Percentiles rank a stretch among this genome's conserved stretches.
phyloP scores from a whole-genome alignment of 1,140 invertebrate genomes.

The Heliconius hermathena region DNA sequence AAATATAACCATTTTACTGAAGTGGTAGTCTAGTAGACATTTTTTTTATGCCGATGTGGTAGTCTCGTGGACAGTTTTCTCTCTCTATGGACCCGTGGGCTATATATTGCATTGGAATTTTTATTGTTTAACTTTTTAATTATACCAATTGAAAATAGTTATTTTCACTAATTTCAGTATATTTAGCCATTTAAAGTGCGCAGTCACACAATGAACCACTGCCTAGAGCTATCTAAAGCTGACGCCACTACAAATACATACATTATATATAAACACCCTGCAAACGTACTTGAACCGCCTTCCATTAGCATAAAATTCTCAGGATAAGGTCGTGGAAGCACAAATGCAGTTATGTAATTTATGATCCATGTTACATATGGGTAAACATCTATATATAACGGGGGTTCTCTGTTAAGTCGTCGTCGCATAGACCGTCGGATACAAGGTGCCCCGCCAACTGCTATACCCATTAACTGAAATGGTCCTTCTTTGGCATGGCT shows the following conservation, averaged over 20 bases:
- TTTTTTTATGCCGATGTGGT: too few species aligned
- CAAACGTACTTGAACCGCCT: conserved; percentile 52
- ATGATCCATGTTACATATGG: conserved; percentile 66
- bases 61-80: too few species aligned
- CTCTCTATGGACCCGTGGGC: too few species aligned
- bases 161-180: too few species aligned
- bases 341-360: conserved; percentile 60
- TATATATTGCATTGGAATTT: too few species aligned
- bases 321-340: conserved; percentile 60
- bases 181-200: too few species aligned
- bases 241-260: background rate
- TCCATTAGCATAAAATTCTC: conserved; percentile 57
- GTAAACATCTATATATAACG: conserved; percentile 67
- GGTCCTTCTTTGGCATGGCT: conserved; percentile 56
- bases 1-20: too few species aligned
- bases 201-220: background rate
- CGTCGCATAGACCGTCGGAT: conserved; percentile 50
- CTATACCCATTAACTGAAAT: conserved; percentile 65
- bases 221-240: background rate
- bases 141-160: too few species aligned
- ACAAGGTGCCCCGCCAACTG: conserved; percentile 58
- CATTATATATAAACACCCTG: background rate
- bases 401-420: conserved; percentile 60
- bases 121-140: too few species aligned
- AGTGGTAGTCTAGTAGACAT: too few species aligned